Conservation (phyloP, 2,113 vertebrate species). For the Colaptes auratus region DNA sequence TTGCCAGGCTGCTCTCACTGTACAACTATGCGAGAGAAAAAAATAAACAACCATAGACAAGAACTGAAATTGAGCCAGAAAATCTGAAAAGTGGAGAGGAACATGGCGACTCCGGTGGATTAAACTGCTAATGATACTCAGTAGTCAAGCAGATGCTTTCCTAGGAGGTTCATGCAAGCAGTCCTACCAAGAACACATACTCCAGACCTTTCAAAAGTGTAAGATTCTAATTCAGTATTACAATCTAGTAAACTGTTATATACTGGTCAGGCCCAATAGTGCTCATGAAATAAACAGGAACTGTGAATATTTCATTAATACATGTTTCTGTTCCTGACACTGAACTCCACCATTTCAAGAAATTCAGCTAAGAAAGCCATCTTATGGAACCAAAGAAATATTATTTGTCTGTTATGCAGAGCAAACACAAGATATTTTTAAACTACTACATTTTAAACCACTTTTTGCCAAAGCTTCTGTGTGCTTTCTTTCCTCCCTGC, state of each 20-base stretch:
- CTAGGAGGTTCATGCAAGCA: background rate
- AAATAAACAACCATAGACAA: slow-evolving; percentile 46
- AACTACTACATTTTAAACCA: background rate
- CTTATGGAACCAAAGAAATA: background rate
- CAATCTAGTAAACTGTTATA: background rate
- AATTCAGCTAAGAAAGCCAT: background rate
- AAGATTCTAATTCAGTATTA: background rate
- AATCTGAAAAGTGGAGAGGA: background rate
- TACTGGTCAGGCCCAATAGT: background rate
- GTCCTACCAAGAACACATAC: background rate
- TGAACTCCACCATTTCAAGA: background rate
- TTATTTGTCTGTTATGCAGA: background rate
- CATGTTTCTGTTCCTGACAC: background rate
- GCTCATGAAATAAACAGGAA: background rate
- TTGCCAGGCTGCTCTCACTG: slow-evolving; percentile 48
- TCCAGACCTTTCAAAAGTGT: background rate
- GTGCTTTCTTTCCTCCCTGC: background rate
- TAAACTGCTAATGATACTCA: background rate
- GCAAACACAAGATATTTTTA: background rate
- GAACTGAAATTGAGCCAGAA: slow-evolving; percentile 15
- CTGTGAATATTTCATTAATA: background rate
- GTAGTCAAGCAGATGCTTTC: background rate
- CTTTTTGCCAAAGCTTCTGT: background rate
- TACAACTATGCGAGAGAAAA: slow-evolving; percentile 27
- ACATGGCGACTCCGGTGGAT: background rate